Evolutionary conservation across 2,797 vertebrate genomes (phyloP), one percentile per base, ranked within the genome.

Genomic region (Calcarius lapponicus): DNA sequence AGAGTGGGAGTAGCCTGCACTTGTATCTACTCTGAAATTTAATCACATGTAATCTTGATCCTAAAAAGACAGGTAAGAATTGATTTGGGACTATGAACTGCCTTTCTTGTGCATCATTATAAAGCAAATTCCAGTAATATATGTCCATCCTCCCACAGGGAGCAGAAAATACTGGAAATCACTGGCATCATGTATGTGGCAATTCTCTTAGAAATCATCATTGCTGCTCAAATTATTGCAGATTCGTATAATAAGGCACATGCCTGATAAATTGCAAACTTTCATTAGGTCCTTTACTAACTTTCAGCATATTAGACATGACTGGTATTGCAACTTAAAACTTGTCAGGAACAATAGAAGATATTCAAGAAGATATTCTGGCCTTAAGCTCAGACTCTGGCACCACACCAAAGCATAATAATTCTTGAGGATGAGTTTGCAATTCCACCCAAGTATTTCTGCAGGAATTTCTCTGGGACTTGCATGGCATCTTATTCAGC

Each of bases 221-320:
- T 80, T 93, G 61, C 75, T 65, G 24, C 81, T 82, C 81, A 92
- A 4, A 93, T 94, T 85, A 88, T 94, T 96, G 84, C 81, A 80
- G 69, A 78, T 89, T 82, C 69, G 87, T 85, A 74, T 87, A 91
- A 89, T 42, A 82, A 92, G 69, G 64, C 47, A 78, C 65, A 51
- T 83, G 47, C 28, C 53, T 91, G 81, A 88, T 92, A 91, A 94
- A 92, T 93, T 87, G 54, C 17, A 69, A 56, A 32, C 47, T 89
- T 93, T 80, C 86, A 78, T 96, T 94, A 79, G 42, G 69, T 94
- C 54, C 38, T 43, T 86, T 71, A 80, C 72, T 1, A 17, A 45
- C n/a, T 88, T 83, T 66, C 61, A 72, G 43, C 91, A 58, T 58
- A 65, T 67, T 76, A 57, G 32, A 82, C 29, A 19, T 21, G 50